Evolutionary conservation across 2,888 invertebrate genomes (phyloP), one percentile per base, ranked within the genome.

Genomic region (Chrysolina oricalcia): DNA sequence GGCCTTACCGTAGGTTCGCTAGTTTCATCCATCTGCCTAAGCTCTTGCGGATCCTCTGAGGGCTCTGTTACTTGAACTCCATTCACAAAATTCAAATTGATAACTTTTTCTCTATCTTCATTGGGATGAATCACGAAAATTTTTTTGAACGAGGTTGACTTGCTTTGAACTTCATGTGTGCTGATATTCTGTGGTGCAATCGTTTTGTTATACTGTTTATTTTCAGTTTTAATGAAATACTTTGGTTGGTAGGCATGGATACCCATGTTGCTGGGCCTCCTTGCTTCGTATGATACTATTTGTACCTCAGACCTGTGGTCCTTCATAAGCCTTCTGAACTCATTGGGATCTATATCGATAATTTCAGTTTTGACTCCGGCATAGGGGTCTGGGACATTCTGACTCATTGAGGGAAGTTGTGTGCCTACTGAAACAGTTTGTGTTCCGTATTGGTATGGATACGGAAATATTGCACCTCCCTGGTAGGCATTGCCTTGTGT

Each of bases 331-430:
- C 73, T 69, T 59, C 77, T 74, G 43, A 80, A 79, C 40, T 72
- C 65, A 46, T 78, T 75, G 27, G 80, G 80, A 27, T 81, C 79
- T 0, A 84, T 80, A 65, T 85, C 85, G 41, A 85, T 79, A 27
- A 85, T 84, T 75, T 85, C 85, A 0, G 82, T 81, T 43, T 81
- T 80, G 11, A 85, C 72, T 66, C 82, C 75, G 1, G 80, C 78
- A 41, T 78, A 81, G 11, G 81, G 82, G 64, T 82, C 80, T 41
- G 43, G 19, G n/a, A 35, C 59, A 35, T 59, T 59, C 46, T 53
- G 5, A 46, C 10, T 23, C 64, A 62, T 62, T 50, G 46, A 4
- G 6, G 23, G n/a, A 9, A 3, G 15, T 48, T 59, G 59, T 10
- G n/a, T 35, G 8, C 59, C 59, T 35, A 9, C 2, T 59, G 59